These are phyloP conservation scores for Dendrocincla fuliginosa DNA, from an alignment of 2,797 vertebrate species.

Conservation along the genomic window DNA sequence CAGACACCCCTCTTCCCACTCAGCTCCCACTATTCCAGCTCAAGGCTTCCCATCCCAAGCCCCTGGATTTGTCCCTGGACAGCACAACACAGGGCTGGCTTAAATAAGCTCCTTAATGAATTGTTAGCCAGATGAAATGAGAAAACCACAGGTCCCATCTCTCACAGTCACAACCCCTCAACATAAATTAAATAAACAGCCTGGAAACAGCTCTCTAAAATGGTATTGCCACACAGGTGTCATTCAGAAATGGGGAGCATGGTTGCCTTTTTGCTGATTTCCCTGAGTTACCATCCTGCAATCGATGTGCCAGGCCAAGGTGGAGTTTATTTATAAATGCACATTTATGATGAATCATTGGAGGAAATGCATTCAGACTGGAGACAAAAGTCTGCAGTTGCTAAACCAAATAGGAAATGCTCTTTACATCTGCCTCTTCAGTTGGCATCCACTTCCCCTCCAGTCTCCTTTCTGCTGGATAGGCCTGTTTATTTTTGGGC, in stretches of 20 bases:
- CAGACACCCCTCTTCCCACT: neutral
- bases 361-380: constrained; percentile 75
- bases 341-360: constrained; percentile 76
- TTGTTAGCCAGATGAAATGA: neutral
- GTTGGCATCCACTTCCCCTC: constrained; percentile 70
- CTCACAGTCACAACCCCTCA: constrained; percentile 18
- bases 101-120: constrained; percentile 15
- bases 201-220: neutral
- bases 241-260: neutral
- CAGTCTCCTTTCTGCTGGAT: constrained; percentile 37
- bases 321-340: constrained; percentile 78
- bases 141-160: constrained; percentile 42
- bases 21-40: neutral
- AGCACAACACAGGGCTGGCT: neutral
- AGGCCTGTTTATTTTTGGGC: constrained; percentile 64
- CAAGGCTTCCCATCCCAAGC: neutral
- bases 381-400: constrained; percentile 80
- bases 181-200: constrained; percentile 18
- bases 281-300: neutral
- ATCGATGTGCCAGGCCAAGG: constrained; percentile 51
- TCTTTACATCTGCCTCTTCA: constrained; percentile 74
- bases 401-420: constrained; percentile 77
- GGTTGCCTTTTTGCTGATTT: fast-evolving
- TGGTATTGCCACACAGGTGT: constrained; percentile 7
- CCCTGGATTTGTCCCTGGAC: neutral